A percentile compares a stretch with the other conserved stretches of the same genome.
Conservation (phyloP, 2,797 vertebrate species). For the Eleutherodactylus coqui region DNA sequence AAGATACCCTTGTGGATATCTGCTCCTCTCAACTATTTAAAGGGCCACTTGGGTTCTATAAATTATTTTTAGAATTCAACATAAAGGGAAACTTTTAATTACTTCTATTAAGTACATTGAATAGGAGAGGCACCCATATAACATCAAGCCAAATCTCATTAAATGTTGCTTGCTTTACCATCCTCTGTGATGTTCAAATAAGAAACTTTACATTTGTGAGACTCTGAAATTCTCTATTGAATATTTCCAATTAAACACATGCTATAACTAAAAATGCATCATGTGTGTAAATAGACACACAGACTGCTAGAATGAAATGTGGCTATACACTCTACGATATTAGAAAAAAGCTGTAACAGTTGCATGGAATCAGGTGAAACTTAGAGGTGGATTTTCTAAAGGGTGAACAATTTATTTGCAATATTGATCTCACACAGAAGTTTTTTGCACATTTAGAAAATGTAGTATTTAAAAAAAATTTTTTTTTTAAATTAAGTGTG, state of each 20-base stretch:
- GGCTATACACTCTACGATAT: neutral
- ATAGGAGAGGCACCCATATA: neutral
- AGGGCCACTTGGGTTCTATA: neutral
- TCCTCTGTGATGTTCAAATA: neutral
- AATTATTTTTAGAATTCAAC: neutral
- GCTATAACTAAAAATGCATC: slow-evolving; percentile 15
- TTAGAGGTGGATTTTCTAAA: slow-evolving; percentile 20
- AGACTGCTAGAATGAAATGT: neutral
- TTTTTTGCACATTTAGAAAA: neutral
- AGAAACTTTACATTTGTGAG: neutral
- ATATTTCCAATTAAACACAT: slow-evolving; percentile 34
- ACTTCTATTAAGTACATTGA: neutral
- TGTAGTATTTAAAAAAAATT: no score
- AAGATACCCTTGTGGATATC: neutral
- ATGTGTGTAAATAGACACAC: neutral
- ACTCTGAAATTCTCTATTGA: slow-evolving; percentile 26
- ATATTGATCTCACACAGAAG: neutral
- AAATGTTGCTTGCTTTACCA: neutral
- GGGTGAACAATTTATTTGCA: neutral
- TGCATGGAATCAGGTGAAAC: slow-evolving; percentile 15
- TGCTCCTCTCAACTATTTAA: neutral
- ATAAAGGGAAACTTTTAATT: neutral
- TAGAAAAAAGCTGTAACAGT: slow-evolving; percentile 10
- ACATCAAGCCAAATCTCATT: neutral
- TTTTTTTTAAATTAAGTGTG: neutral